These are phyloP conservation scores for Pterostichus madidus DNA, from an alignment of 2,888 invertebrate species.

Conservation along the genomic window DNA sequence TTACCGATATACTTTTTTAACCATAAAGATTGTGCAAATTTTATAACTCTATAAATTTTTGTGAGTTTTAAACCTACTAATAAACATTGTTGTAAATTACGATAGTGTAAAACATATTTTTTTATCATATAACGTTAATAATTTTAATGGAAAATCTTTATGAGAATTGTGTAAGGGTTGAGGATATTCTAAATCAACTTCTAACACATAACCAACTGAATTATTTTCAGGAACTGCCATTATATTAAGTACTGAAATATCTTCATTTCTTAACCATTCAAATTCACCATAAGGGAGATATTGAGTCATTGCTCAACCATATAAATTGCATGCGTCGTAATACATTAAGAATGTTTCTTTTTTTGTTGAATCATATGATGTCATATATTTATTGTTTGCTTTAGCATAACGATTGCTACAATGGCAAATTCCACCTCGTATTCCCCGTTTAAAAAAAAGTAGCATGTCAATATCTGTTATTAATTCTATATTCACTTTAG, in stretches of 20 bases:
- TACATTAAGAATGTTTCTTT: conserved; percentile 70
- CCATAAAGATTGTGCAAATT: conserved; percentile 74
- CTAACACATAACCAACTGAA: conserved; percentile 71
- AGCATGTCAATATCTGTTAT: conserved; percentile 71
- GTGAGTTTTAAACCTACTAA: conserved; percentile 69
- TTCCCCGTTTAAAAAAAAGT: conserved; percentile 70
- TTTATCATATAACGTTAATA: conserved; percentile 68
- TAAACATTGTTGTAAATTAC: conserved; percentile 71
- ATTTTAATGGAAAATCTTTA: conserved; percentile 68
- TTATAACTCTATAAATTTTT: conserved; percentile 71
- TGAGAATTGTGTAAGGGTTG: conserved; percentile 52
- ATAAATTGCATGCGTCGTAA: conserved; percentile 71
- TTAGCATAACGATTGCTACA: conserved; percentile 70
- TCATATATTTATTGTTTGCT: conserved; percentile 72
- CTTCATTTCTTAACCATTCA: conserved; percentile 68
- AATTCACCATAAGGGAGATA: conserved; percentile 70
- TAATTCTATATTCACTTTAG: conserved; percentile 71
- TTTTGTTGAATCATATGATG: conserved; percentile 70
- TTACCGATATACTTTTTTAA: conserved; percentile 72
- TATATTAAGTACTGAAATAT: conserved; percentile 60
- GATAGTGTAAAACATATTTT: conserved; percentile 71
- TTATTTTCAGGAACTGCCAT: conserved; percentile 54
- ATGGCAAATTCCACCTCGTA: conserved; percentile 71
- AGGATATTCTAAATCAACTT: conserved; percentile 72
- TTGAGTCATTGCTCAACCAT: conserved; percentile 70